These are phyloP conservation scores for Chrysogorgia sp. DNA, from an alignment of 92 coral and sea anemone genomes.

Conservation along the genomic window DNA sequence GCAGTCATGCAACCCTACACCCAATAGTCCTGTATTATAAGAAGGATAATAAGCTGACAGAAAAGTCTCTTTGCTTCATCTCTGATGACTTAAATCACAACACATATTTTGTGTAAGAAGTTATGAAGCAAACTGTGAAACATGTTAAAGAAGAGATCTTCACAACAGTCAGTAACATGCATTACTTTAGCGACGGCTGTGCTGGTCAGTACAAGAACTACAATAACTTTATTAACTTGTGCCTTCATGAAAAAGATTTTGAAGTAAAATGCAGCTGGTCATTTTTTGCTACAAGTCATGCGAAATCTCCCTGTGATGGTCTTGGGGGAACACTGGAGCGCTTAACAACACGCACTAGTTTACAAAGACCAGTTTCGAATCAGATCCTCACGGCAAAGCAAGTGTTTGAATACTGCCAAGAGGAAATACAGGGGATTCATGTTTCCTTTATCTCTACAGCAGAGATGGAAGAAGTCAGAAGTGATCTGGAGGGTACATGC, in stretches of 20 bases:
- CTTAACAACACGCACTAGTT: constrained; percentile 34
- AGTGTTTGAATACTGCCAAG: constrained; percentile 13
- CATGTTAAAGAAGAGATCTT: neutral
- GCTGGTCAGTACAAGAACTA: constrained; percentile 48
- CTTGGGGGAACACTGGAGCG: constrained; percentile 49
- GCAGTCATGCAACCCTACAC: constrained; percentile 46
- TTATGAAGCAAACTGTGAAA: constrained; percentile 7
- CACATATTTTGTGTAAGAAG: constrained; percentile 31
- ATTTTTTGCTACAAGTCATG: constrained; percentile 36
- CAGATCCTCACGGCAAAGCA: constrained; percentile 14
- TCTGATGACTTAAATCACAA: constrained; percentile 32
- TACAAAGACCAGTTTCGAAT: neutral
- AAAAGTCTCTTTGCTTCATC: constrained; percentile 33
- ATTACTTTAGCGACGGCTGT: constrained; percentile 44
- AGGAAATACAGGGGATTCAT: neutral
- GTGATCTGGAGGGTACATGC: neutral
- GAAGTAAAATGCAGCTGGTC: constrained; percentile 27
- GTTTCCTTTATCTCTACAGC: too few species aligned
- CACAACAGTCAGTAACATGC: constrained; percentile 18
- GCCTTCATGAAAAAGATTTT: constrained; percentile 23
- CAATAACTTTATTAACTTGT: constrained; percentile 36
- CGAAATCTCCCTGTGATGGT: constrained; percentile 39
- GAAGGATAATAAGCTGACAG: constrained; percentile 4
- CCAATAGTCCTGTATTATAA: constrained; percentile 43
- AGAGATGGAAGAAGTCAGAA: too few species aligned